These are phyloP conservation scores for Pyrocoelia pectoralis DNA, from an alignment of 2,888 invertebrate species.

Conservation along the genomic window DNA sequence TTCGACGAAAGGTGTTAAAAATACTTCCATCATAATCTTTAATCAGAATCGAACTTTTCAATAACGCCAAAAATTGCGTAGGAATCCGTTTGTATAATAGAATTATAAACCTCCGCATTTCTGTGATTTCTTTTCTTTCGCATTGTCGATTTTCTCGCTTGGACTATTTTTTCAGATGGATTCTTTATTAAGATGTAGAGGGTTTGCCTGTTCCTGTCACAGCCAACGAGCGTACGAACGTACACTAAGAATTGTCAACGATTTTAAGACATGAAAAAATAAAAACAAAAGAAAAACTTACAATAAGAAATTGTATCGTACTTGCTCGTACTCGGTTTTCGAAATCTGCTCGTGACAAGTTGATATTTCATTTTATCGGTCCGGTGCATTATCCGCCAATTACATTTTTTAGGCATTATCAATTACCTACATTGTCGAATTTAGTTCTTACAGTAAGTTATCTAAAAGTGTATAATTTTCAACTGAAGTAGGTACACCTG, in stretches of 20 bases:
- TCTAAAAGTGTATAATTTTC: too few relatives aligned
- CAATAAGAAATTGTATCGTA: slow-evolving; percentile 21
- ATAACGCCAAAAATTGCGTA: neutral
- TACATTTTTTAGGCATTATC: neutral
- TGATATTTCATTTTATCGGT: slow-evolving; percentile 33
- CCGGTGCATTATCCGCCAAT: slow-evolving; percentile 3
- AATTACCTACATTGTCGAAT: neutral
- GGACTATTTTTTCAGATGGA: slow-evolving; percentile 31
- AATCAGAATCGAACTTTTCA: neutral
- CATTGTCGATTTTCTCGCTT: slow-evolving; percentile 24
- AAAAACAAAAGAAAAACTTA: slow-evolving; percentile 17
- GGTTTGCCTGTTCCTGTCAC: slow-evolving; percentile 28
- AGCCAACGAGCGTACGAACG: slow-evolving; percentile 25
- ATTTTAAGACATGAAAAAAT: slow-evolving; percentile 29
- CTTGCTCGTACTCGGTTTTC: slow-evolving; percentile 3
- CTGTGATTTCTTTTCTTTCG: slow-evolving; percentile 28
- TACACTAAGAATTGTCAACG: slow-evolving; percentile 28
- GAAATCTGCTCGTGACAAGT: slow-evolving; percentile 32
- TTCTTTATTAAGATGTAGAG: slow-evolving; percentile 18
- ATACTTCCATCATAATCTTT: neutral
- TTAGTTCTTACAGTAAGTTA: too few relatives aligned
- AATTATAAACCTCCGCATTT: slow-evolving; percentile 4
- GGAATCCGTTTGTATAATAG: neutral
- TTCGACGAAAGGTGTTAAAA: neutral
- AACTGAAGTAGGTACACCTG: too few relatives aligned